phyloP scores from a whole-genome alignment of 2,888 invertebrate genomes.

The Drosophila seclusa region DNA sequence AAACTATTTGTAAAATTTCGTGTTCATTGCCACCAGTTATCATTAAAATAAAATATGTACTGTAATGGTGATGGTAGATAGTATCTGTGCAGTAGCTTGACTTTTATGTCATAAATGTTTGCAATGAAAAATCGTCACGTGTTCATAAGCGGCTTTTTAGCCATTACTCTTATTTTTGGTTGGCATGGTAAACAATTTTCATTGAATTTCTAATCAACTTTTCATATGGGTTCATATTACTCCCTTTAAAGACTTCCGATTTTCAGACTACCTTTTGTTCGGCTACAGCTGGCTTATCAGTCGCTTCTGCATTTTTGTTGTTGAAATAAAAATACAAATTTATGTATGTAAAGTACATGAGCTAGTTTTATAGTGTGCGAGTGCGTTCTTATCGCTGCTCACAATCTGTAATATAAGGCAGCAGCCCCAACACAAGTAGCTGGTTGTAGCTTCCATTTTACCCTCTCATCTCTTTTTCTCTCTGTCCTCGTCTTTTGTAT shows the following conservation, averaged over 20 bases:
- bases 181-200: conserved; percentile 14
- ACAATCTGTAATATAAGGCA: conserved; percentile 57
- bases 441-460: conserved; percentile 23
- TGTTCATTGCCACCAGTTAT: conserved; percentile 21
- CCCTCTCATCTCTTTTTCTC: background rate
- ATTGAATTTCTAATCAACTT: conserved; percentile 20
- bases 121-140: conserved; percentile 1
- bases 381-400: conserved; percentile 48
- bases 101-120: background rate
- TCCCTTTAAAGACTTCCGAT: background rate
- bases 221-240: conserved; percentile 25
- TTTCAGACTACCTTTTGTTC: conserved; percentile 32
- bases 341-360: conserved; percentile 17
- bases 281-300: conserved; percentile 51
- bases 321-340: conserved; percentile 10
- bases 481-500: conserved; percentile 32
- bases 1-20: conserved; percentile 38
- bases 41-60: conserved; percentile 1
- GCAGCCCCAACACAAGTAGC: conserved; percentile 18
- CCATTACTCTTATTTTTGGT: conserved; percentile 14
- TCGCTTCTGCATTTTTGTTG: conserved; percentile 38
- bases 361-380: conserved; percentile 1
- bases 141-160: conserved; percentile 39
- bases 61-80: background rate
- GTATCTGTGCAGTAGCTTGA: background rate